Conservation (phyloP, 2,888 invertebrate genomes). For the Entomobrya multifasciata region DNA sequence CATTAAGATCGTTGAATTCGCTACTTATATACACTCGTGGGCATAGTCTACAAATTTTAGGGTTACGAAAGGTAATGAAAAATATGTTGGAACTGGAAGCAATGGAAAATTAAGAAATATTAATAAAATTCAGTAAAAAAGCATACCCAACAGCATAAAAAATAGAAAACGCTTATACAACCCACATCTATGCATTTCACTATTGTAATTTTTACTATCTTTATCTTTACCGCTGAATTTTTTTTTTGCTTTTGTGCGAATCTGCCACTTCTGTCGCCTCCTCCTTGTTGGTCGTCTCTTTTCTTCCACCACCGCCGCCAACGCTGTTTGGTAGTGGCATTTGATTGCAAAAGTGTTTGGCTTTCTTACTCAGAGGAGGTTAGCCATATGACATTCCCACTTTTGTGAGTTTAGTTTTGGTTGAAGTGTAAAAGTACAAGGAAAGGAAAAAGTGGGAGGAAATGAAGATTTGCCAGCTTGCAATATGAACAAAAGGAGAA, state of each 20-base stretch:
- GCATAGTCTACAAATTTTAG: too few relatives aligned
- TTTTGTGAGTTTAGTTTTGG: background rate
- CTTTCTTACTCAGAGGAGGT: background rate
- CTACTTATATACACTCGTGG: too few relatives aligned
- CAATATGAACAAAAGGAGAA: conserved; percentile 38
- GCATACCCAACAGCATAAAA: background rate
- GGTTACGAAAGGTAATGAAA: background rate
- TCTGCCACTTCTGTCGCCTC: conserved; percentile 13
- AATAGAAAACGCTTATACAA: background rate
- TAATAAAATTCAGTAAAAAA: background rate
- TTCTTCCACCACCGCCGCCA: background rate
- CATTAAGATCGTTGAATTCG: too few relatives aligned
- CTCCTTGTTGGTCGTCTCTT: background rate
- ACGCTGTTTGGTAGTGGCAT: conserved; percentile 6
- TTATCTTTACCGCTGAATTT: background rate
- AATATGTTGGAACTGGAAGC: background rate
- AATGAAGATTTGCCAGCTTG: conserved; percentile 51
- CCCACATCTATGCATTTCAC: too few relatives aligned
- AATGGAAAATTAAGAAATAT: background rate
- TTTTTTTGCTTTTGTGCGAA: conserved; percentile 31
- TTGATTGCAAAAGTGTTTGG: background rate
- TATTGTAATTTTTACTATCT: background rate
- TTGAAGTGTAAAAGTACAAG: background rate
- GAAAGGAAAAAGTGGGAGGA: background rate
- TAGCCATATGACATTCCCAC: conserved; percentile 16